phyloP scores from a whole-genome alignment of 2,888 invertebrate genomes.

The Campoplex capitator region DNA sequence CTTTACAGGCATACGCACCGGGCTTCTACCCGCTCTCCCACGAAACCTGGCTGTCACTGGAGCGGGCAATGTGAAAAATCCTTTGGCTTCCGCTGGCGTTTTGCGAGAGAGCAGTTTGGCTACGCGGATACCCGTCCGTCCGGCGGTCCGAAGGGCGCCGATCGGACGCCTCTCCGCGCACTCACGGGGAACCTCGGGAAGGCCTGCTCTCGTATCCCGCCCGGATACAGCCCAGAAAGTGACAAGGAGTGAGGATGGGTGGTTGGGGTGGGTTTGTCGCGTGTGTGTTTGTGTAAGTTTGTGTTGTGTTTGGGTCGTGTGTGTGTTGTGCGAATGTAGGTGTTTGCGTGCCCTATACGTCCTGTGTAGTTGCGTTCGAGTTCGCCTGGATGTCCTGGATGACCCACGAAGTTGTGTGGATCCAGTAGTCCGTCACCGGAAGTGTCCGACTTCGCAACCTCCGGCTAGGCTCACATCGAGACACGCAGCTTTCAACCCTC shows the following conservation, averaged over 20 bases:
- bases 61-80: too few species aligned
- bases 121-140: too few species aligned
- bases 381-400: not conserved
- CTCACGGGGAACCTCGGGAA: constrained; percentile 23
- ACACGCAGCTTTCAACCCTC: not conserved
- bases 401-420: not conserved
- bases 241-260: not conserved
- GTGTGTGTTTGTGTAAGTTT: not conserved
- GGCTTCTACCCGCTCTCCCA: too few species aligned
- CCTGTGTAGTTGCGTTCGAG: not conserved
- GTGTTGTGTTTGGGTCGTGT: too few species aligned
- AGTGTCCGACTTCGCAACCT: not conserved
- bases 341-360: not conserved
- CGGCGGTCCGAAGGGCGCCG: too few species aligned
- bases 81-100: too few species aligned
- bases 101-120: too few species aligned
- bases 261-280: not conserved
- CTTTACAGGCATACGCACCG: too few species aligned
- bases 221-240: constrained; percentile 3
- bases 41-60: too few species aligned
- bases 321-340: too few species aligned
- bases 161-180: not conserved
- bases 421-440: not conserved
- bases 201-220: constrained; percentile 15
- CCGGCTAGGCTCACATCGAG: not conserved